These are phyloP conservation scores for Strongylocentrotus purpuratus DNA, from an alignment of 35 echinoderm and acorn worm species.

Conservation along the genomic window DNA sequence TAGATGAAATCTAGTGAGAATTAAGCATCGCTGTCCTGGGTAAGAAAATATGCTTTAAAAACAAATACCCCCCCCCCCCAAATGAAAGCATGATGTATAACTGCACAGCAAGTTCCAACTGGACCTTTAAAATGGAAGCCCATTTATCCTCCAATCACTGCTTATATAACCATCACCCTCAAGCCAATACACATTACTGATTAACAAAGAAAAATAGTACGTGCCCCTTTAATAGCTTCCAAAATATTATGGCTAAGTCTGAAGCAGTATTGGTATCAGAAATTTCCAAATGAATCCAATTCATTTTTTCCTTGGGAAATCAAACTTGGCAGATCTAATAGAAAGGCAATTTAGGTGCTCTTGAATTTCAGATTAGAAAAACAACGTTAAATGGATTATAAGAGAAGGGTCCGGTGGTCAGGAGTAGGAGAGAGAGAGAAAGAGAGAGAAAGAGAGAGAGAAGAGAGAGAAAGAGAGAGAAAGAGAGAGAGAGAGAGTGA, in stretches of 20 bases:
- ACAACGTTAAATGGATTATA: conserved; percentile 37
- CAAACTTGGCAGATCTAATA: conserved; percentile 33
- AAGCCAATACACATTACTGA: background rate
- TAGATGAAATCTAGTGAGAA: no score
- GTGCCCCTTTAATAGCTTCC: background rate
- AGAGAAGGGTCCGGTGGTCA: background rate
- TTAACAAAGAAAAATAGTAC: background rate
- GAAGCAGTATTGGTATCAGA: background rate
- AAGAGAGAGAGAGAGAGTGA: background rate
- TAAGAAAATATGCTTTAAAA: no score
- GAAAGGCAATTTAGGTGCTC: conserved; percentile 17
- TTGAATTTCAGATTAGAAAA: conserved; percentile 34
- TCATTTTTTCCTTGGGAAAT: conserved; percentile 22
- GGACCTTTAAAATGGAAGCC: background rate
- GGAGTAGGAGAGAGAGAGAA: background rate
- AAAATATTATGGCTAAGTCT: background rate
- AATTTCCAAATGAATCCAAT: background rate
- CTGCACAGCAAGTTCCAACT: background rate
- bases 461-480: background rate
- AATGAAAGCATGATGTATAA: background rate
- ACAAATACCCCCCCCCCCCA: no score
- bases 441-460: background rate
- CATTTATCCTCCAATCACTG: background rate
- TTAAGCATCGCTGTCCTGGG: no score
- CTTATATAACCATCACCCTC: background rate